Percentiles rank a stretch among this genome's conserved stretches.
These are phyloP conservation scores for Charaxes varanes DNA, from an alignment of 1,140 invertebrate genomes.

Conservation along the genomic window DNA sequence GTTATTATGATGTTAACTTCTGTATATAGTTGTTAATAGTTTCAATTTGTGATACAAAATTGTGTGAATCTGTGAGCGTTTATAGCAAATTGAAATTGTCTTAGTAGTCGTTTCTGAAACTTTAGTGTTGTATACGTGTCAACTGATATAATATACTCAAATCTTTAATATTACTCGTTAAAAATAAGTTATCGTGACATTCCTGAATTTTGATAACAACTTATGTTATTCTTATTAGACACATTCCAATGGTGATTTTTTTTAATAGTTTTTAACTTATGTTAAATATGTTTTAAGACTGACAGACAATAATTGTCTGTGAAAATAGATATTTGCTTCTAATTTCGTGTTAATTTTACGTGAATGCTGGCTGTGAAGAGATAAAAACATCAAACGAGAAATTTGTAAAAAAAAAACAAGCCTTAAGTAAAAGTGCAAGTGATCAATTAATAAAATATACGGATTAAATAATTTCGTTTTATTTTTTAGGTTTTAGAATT, in stretches of 20 bases:
- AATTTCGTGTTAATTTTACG: constrained; percentile 6
- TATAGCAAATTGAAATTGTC: neutral
- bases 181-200: constrained; percentile 1
- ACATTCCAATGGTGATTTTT: constrained; percentile 6
- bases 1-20: constrained; percentile 8
- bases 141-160: constrained; percentile 1
- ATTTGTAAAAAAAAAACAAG: constrained; percentile 26
- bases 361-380: constrained; percentile 46
- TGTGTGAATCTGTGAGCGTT: neutral
- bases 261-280: neutral
- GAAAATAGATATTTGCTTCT: neutral
- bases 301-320: neutral
- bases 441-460: constrained; percentile 31
- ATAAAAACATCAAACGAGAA: too few species aligned
- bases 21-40: constrained; percentile 16
- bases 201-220: constrained; percentile 10
- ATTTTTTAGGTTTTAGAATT: constrained; percentile 1
- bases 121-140: too few species aligned
- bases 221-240: constrained; percentile 1
- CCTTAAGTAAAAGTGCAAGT: constrained; percentile 22
- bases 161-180: neutral
- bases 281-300: too few species aligned
- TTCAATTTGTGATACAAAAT: constrained; percentile 10
- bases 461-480: constrained; percentile 6
- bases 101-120: neutral